Evolutionary conservation across 2,888 invertebrate genomes (phyloP), one percentile per base, ranked within the genome.

Genomic region (Caenorhabditis afra): DNA sequence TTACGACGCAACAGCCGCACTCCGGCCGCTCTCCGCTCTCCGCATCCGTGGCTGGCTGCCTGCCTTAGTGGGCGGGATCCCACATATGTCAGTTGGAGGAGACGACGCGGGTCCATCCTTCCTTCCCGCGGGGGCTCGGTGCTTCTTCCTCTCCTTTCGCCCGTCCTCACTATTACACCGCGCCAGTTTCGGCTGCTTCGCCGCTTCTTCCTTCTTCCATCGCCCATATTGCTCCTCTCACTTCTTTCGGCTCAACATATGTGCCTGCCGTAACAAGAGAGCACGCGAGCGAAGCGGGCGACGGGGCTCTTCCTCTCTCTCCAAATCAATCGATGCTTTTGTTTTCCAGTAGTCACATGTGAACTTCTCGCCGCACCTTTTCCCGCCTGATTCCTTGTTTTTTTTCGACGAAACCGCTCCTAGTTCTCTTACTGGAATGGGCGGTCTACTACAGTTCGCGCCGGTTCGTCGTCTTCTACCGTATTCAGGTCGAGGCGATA

Each of bases 241-340:
- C 53, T 64, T 62, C 62, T 53, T 22, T 22, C 44, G 47, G 67
- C 59, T 59, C 59, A 71, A 73, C 73, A 73, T 73, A 58, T 73
- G 73, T 73, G 71, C 39, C 58, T 64, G 73, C 73, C 71, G 70
- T 71, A 62, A 68, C 59, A 68, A 68, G 68, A 68, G 68, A 68
- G 59, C 22, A 45, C 49, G 35, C 45, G 49, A 37, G 14, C n/a
- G 37, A 39, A 59, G 52, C 12, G 35, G 23, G 45, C 29, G 18
- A 37, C 50, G 23, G 29, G 29, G 29, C 29, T 29, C 29, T 29
- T 29, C 29, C 29, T 29, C 29, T 29, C 29, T 29, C 66, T 64
- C 77, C 65, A 65, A 75, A 75, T 66, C 77, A 65, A 65, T 70
- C 65, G 59, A 70, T 65, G 55, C 57, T 66, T 66, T 77, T 70